Evolutionary conservation across 1,140 invertebrate genomes (phyloP), one percentile per base, ranked within the genome.

Genomic region (Wiebesia pumilae): DNA sequence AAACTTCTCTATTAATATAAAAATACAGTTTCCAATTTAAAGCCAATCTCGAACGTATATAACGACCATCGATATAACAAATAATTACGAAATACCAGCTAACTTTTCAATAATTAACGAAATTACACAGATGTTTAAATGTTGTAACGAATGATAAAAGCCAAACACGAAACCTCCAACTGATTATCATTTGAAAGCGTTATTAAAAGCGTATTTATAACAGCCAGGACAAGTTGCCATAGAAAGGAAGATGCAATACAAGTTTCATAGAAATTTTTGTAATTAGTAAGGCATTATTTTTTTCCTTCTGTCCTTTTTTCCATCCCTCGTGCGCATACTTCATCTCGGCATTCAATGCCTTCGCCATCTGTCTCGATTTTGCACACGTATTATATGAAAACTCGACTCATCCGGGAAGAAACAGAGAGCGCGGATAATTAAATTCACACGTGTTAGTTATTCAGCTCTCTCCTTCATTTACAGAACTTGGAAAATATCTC

Each of bases 401-500:
- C 77, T 78, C n/a, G 30, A 33, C 73, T 75, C 40, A 24, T 19
- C 43, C 77, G 14, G n/a, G 10, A 47, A 40, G 30, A 21, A 33
- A 78, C 12, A 54, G 77, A 78, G 77, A 30, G 47, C 16, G 7
- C 47, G 77, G 77, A 78, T 78, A 54, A 78, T 78, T 78, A 78
- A 78, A 54, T 78, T 43, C 47, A 78, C 47, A 33, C 43, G 30
- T 54, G n/a, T 54, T 54, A 54, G 77, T 78, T 35, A 78, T 54
- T 78, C 77, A 78, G 38, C 77, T 78, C n/a, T 54, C 77, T 78
- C 47, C 47, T 78, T 78, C 77, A 51, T 35, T 54, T 78, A 51
- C 47, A 54, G 77, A 78, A 78, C n/a, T 51, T 54, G 47, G 47
- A 78, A 78, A 78, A 78, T 77, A 43, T 75, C 24, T 75, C 33